Percentiles rank a stretch among this genome's conserved stretches.
These are phyloP conservation scores for Dolichomitus sp. DNA, from an alignment of 2,888 invertebrate species.

Conservation along the genomic window DNA sequence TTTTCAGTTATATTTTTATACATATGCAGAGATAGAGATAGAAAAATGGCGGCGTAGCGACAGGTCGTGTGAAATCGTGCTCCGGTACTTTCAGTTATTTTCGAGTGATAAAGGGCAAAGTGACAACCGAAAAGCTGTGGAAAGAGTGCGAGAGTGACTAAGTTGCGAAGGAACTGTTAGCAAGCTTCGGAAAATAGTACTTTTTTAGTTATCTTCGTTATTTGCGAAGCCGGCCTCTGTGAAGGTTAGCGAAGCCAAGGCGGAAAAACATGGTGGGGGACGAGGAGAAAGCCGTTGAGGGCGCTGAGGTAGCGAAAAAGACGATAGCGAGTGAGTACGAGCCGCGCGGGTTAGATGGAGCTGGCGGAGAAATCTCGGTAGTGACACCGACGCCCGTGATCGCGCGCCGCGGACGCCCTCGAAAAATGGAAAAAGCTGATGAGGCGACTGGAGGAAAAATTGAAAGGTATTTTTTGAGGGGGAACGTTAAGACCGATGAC, in stretches of 20 bases:
- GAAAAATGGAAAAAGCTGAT: background rate
- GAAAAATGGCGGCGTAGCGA: constrained; percentile 9
- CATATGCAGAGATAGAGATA: no score
- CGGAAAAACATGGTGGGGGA: background rate
- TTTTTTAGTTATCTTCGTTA: background rate
- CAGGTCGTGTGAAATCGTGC: background rate
- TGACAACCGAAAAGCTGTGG: background rate
- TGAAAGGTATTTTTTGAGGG: constrained; percentile 8
- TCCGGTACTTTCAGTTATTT: background rate
- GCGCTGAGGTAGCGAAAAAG: background rate
- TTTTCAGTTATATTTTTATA: no score
- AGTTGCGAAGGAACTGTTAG: background rate
- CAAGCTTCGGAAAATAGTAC: background rate
- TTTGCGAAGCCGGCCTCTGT: background rate
- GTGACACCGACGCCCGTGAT: background rate
- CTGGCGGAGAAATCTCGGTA: background rate
- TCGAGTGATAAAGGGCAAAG: background rate
- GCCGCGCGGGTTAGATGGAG: background rate
- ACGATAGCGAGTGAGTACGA: background rate
- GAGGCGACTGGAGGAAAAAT: background rate
- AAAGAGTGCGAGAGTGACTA: background rate
- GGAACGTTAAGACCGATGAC: background rate
- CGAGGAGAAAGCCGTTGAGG: background rate
- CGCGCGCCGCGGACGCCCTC: background rate
- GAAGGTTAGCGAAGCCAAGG: background rate